Percentiles rank a stretch among this genome's conserved stretches.
phyloP scores from a whole-genome alignment of 2,797 vertebrate species.

The Falco rusticolus region DNA sequence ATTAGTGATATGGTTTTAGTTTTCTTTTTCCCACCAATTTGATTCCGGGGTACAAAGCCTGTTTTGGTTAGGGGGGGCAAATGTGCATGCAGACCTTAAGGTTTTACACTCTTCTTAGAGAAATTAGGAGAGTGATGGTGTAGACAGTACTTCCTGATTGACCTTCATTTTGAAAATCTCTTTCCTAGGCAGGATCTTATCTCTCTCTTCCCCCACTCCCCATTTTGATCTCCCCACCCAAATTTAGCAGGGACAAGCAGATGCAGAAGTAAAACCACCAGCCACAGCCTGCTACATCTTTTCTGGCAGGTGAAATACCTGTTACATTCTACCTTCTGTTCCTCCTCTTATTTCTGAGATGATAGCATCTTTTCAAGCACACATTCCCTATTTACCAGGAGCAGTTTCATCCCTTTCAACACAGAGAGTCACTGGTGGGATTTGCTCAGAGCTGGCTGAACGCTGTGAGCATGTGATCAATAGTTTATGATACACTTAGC shows the following conservation, averaged over 20 bases:
- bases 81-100: neutral
- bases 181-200: neutral
- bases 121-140: neutral
- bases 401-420: neutral
- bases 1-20: neutral
- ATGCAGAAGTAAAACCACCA: neutral
- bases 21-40: neutral
- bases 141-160: neutral
- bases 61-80: neutral
- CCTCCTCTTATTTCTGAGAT: neutral
- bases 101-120: neutral
- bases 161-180: neutral
- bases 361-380: neutral
- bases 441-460: slow-evolving; percentile 11
- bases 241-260: neutral
- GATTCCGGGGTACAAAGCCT: neutral
- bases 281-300: neutral
- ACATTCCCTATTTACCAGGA: neutral
- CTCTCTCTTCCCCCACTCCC: neutral
- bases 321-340: neutral
- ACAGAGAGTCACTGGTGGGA: neutral
- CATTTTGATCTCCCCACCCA: neutral
- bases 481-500: neutral
- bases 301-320: neutral
- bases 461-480: neutral